A percentile compares a stretch with the other conserved stretches of the same genome.
Conservation (phyloP, 2,797 vertebrate genomes). For the Merluccius polli region DNA sequence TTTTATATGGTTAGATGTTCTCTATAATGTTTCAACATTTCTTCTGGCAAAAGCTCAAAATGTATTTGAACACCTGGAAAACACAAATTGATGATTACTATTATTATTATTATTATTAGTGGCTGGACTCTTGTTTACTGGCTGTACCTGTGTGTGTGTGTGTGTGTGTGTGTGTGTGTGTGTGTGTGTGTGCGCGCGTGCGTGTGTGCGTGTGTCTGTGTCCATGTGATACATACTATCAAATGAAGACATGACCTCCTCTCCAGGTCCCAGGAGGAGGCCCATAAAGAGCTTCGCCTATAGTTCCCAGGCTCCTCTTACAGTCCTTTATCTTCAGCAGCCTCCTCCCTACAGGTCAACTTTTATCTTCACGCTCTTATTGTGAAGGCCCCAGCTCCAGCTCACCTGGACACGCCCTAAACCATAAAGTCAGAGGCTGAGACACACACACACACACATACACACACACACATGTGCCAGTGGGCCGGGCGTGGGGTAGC, state of each 20-base stretch:
- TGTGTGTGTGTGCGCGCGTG: background rate
- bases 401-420: background rate
- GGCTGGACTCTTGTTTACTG: too few species aligned
- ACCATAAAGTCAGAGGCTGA: background rate
- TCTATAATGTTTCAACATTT: too few species aligned
- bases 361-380: too few species aligned
- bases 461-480: too few species aligned
- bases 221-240: background rate
- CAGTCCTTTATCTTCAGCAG: background rate
- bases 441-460: background rate
- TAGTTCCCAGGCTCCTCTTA: background rate
- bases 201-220: background rate
- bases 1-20: too few species aligned
- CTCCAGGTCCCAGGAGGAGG: background rate
- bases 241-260: background rate
- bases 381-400: too few species aligned
- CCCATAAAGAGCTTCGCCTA: background rate
- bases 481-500: background rate
- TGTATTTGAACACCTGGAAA: too few species aligned
- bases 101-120: too few species aligned
- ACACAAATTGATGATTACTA: too few species aligned
- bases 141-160: slow-evolving; percentile 2
- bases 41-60: too few species aligned
- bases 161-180: background rate
- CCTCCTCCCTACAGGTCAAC: background rate